A percentile compares a stretch with the other conserved stretches of the same genome.
Evolutionary conservation across 2,888 invertebrate species (phyloP).

Genomic region (Amorpha juglandis): DNA sequence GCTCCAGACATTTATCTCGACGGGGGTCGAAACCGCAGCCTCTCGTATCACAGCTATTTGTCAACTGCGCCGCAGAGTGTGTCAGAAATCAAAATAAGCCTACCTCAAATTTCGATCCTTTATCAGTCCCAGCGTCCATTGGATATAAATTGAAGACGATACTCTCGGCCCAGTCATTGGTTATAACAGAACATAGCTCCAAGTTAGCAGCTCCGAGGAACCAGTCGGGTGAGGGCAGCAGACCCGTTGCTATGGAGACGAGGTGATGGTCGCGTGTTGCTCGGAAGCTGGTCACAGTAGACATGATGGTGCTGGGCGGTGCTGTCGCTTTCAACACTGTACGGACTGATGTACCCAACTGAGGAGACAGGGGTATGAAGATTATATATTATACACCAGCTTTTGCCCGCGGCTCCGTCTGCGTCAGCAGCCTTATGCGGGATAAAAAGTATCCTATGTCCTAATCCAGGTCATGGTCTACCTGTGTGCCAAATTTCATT

Average conservation of each 20-base stretch:
- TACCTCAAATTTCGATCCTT: constrained; percentile 95
- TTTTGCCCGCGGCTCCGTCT: too few species aligned
- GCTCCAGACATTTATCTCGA: too few species aligned
- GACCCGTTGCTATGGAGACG: constrained; percentile 68
- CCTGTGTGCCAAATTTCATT: too few species aligned
- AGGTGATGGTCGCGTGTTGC: constrained; percentile 65
- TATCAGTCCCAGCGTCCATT: constrained; percentile 98
- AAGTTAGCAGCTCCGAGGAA: constrained; percentile 95
- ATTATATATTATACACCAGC: background rate
- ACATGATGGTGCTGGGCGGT: constrained; percentile 58
- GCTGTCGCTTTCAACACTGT: constrained; percentile 73
- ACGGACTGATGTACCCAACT: constrained; percentile 65
- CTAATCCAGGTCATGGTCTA: too few species aligned
- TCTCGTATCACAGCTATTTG: too few species aligned
- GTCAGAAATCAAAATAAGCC: too few species aligned
- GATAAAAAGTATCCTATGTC: too few species aligned
- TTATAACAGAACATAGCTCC: constrained; percentile 92
- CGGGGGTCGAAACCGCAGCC: too few species aligned
- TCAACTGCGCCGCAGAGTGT: too few species aligned
- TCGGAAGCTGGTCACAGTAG: constrained; percentile 65
- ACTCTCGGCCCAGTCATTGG: constrained; percentile 90
- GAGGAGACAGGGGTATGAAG: background rate
- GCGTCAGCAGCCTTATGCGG: too few species aligned
- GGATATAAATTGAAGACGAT: constrained; percentile 94
- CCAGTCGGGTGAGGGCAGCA: constrained; percentile 94